Conservation (phyloP, 2,888 invertebrate genomes). For the Phytoseiulus persimilis region DNA sequence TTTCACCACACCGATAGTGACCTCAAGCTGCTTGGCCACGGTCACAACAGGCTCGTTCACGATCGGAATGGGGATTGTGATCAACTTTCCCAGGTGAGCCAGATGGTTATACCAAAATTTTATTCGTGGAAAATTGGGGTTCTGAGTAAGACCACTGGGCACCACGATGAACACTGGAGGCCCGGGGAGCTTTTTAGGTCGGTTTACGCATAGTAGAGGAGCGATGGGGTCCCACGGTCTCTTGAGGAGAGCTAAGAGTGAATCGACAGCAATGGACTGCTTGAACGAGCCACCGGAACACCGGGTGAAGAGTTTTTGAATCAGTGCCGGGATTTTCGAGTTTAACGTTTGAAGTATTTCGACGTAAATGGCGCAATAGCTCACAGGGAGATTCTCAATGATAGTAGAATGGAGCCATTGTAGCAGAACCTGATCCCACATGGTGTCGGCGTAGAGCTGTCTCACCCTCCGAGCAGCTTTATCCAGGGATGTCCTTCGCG, state of each 20-base stretch:
- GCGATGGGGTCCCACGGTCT: constrained; percentile 67
- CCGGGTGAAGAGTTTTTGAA: constrained; percentile 30
- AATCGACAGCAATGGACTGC: constrained; percentile 54
- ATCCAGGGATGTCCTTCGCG: constrained; percentile 62
- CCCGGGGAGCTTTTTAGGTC: constrained; percentile 59
- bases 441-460: constrained; percentile 60
- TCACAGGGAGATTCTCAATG: constrained; percentile 60
- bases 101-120: constrained; percentile 65
- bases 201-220: constrained; percentile 56
- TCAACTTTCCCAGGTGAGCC: constrained; percentile 61
- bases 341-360: constrained; percentile 63
- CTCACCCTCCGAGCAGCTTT: constrained; percentile 58
- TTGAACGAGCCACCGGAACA: constrained; percentile 16
- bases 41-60: constrained; percentile 48
- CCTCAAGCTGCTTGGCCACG: constrained; percentile 47
- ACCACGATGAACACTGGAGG: constrained; percentile 59
- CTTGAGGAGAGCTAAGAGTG: constrained; percentile 60
- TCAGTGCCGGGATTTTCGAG: constrained; percentile 52
- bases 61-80: constrained; percentile 57
- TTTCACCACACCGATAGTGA: constrained; percentile 56
- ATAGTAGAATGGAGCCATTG: constrained; percentile 70
- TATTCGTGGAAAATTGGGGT: constrained; percentile 54
- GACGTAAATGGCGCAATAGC: constrained; percentile 64
- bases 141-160: constrained; percentile 50
- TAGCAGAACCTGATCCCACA: constrained; percentile 65